Evolutionary conservation across 1,140 invertebrate genomes (phyloP), one percentile per base, ranked within the genome.

Genomic region (Stenopsyche tienmushanensis): DNA sequence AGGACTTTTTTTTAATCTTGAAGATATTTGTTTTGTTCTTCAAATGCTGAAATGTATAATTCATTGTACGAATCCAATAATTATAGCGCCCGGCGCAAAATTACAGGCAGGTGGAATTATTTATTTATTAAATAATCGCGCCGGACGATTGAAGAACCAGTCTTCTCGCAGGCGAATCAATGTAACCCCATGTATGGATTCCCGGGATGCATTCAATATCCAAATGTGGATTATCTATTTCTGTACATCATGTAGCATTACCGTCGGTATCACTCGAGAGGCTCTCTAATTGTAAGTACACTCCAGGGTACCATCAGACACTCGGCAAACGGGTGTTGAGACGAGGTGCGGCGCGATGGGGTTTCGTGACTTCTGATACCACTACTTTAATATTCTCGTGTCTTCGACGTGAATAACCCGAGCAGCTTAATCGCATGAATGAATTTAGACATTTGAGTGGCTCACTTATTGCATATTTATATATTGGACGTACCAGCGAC

Each of bases 221-320:
- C n/a, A n/a, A n/a, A 34, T 34, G 49, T 29, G 52, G 52, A 59
- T 60, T 65, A 65, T 65, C 64, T 52, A 59, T 65, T 65, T 58
- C 54, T 65, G 24, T 65, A 24, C 77, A 78, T 75, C 76, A 73
- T 74, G 74, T 73, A 73, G 75, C 75, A 79, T 80, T 80, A 78
- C 77, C 74, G 71, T 72, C 44, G 71, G 73, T 76, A 78, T 78
- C 78, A 80, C 77, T 77, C 77, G 77, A 76, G 77, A 75, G 76
- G 75, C 74, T 73, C 71, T 78, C 79, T 80, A 80, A 80, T 80
- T 80, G 78, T 80, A 80, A 80, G 75, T 79, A 78, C 77, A 79
- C 79, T 79, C 79, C 72, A 72, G 79, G 79, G 79, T 75, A 66
- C 76, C 73, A 80, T 80, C 77, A 74, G 71, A 71, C 76, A 76